A percentile compares a stretch with the other conserved stretches of the same genome.
phyloP scores from a whole-genome alignment of 2,888 invertebrate species.

The Synergus itoensis region DNA sequence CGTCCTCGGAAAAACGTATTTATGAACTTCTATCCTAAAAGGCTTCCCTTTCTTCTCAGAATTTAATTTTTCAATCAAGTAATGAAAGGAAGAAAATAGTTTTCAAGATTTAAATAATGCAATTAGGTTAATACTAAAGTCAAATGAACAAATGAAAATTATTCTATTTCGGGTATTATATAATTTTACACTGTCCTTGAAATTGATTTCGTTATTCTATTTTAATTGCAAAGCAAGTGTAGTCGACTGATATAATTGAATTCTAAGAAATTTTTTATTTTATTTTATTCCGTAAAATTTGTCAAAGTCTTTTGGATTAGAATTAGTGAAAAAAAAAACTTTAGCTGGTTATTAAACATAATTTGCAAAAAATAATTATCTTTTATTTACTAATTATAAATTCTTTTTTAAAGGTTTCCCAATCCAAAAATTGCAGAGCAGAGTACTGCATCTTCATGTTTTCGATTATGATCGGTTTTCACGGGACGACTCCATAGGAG shows the following conservation, averaged over 20 bases:
- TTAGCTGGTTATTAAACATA: too few relatives aligned
- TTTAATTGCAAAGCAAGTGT: too few relatives aligned
- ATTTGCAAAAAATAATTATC: too few relatives aligned
- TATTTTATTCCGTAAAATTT: too few relatives aligned
- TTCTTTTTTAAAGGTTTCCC: conserved; percentile 84
- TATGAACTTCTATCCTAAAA: background rate
- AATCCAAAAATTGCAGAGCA: conserved; percentile 94
- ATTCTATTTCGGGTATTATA: too few relatives aligned
- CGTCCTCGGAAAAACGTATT: background rate
- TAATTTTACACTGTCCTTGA: too few relatives aligned
- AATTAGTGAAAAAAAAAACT: too few relatives aligned
- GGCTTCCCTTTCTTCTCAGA: background rate
- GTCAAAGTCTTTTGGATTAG: too few relatives aligned
- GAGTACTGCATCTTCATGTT: conserved; percentile 94
- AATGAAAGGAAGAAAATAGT: background rate
- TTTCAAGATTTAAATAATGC: background rate
- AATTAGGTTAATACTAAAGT: background rate
- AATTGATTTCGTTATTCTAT: too few relatives aligned
- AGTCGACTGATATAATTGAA: too few relatives aligned
- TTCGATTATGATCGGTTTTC: conserved; percentile 97
- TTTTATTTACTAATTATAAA: conserved; percentile 44
- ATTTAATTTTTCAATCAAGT: background rate
- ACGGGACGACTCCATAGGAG: conserved; percentile 95
- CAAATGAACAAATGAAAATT: too few relatives aligned
- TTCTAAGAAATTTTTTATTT: too few relatives aligned